phyloP scores from a whole-genome alignment of 2,888 invertebrate species.

The Chymomyza caudatula region DNA sequence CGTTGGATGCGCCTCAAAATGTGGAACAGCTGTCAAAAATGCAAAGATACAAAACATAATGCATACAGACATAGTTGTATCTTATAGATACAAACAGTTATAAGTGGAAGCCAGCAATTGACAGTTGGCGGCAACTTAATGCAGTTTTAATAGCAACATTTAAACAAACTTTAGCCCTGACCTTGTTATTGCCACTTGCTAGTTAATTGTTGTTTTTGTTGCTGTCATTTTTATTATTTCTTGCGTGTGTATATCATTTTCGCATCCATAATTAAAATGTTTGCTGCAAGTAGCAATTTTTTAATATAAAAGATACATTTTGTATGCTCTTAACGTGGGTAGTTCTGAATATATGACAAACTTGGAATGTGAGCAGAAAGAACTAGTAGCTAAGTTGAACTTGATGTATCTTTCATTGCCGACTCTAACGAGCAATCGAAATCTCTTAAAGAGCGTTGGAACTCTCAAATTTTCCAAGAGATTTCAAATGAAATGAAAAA shows the following conservation, averaged over 20 bases:
- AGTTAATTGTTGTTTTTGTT: constrained; percentile 2
- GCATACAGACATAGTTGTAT: too few species aligned
- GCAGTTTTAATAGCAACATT: constrained; percentile 43
- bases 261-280: constrained; percentile 67
- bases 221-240: constrained; percentile 14
- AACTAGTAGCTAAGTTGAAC: too few species aligned
- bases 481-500: too few species aligned
- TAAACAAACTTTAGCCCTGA: constrained; percentile 40
- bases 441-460: too few species aligned
- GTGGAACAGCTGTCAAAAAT: constrained; percentile 56
- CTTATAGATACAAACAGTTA: constrained; percentile 15
- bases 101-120: background rate
- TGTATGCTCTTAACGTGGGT: background rate
- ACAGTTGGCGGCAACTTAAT: constrained; percentile 36
- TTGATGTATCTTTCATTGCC: too few species aligned
- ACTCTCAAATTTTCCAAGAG: too few species aligned
- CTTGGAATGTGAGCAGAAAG: too few species aligned
- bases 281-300: constrained; percentile 60
- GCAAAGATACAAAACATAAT: too few species aligned
- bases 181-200: constrained; percentile 31
- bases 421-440: too few species aligned
- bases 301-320: background rate
- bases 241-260: constrained; percentile 32
- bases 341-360: background rate
- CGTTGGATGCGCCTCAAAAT: constrained; percentile 18